These are phyloP conservation scores for Mimas tiliae DNA, from an alignment of 2,888 invertebrate genomes.

Conservation along the genomic window DNA sequence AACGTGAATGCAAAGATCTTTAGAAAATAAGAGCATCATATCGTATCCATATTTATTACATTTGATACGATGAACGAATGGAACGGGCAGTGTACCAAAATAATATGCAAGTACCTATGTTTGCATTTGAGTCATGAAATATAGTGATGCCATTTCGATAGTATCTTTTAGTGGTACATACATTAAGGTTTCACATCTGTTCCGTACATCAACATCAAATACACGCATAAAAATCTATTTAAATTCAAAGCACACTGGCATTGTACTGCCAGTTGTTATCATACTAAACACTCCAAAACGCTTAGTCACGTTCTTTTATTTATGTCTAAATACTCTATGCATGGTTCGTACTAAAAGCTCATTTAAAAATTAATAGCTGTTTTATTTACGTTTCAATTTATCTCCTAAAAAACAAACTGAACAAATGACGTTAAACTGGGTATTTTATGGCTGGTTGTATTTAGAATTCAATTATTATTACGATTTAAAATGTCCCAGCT, in stretches of 20 bases:
- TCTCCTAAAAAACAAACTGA: too few species aligned
- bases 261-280: conserved; percentile 28
- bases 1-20: neutral
- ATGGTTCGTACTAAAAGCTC: too few species aligned
- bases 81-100: neutral
- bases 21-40: neutral
- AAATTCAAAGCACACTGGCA: conserved; percentile 27
- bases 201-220: conserved; percentile 18
- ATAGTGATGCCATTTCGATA: conserved; percentile 9
- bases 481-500: too few species aligned
- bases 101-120: neutral
- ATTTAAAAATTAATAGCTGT: too few species aligned
- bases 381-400: too few species aligned
- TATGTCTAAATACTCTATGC: neutral
- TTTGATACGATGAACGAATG: neutral
- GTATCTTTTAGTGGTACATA: conserved; percentile 16
- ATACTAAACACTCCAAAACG: conserved; percentile 9
- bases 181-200: conserved; percentile 21
- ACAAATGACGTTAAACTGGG: too few species aligned
- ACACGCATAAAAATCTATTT: conserved; percentile 20
- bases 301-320: conserved; percentile 7
- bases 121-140: conserved; percentile 10
- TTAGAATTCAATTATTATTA: too few species aligned
- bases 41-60: neutral
- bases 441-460: too few species aligned